A percentile compares a stretch with the other conserved stretches of the same genome.
These are phyloP conservation scores for Latrodectus geometricus DNA, from an alignment of 1,140 invertebrate species.

Conservation along the genomic window DNA sequence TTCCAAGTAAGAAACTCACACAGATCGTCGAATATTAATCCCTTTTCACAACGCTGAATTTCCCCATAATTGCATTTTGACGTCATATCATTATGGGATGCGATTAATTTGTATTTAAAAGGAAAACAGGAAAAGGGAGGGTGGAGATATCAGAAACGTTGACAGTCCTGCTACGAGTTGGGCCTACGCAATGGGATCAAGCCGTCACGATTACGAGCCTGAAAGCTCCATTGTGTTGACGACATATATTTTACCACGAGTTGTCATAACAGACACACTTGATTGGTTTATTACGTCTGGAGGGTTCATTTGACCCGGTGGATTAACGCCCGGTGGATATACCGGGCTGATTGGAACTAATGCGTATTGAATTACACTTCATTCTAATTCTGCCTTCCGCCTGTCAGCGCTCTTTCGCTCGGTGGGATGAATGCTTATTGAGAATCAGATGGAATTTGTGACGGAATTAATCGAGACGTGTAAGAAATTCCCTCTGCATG, in stretches of 20 bases:
- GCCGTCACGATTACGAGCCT: background rate
- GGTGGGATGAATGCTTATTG: background rate
- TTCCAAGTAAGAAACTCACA: background rate
- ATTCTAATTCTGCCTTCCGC: background rate
- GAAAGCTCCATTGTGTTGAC: background rate
- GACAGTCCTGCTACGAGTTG: background rate
- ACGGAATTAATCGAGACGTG: background rate
- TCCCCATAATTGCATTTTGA: too few relatives aligned
- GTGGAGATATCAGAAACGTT: background rate
- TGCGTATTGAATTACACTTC: background rate
- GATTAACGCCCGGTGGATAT: background rate
- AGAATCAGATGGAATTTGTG: background rate
- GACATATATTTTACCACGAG: conserved; percentile 24
- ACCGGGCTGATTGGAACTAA: conserved; percentile 13
- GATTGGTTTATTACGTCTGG: conserved; percentile 3
- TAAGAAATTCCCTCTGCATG: too few relatives aligned
- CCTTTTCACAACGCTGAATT: background rate
- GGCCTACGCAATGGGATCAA: background rate
- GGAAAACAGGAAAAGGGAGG: background rate
- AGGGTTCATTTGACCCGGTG: background rate
- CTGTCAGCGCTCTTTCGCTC: background rate
- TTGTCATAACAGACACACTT: background rate
- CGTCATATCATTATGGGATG: too few relatives aligned
- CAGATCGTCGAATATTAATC: background rate
- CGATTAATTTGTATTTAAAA: background rate